These are phyloP conservation scores for Spheniscus humboldti DNA, from an alignment of 2,797 vertebrate genomes.

Conservation along the genomic window DNA sequence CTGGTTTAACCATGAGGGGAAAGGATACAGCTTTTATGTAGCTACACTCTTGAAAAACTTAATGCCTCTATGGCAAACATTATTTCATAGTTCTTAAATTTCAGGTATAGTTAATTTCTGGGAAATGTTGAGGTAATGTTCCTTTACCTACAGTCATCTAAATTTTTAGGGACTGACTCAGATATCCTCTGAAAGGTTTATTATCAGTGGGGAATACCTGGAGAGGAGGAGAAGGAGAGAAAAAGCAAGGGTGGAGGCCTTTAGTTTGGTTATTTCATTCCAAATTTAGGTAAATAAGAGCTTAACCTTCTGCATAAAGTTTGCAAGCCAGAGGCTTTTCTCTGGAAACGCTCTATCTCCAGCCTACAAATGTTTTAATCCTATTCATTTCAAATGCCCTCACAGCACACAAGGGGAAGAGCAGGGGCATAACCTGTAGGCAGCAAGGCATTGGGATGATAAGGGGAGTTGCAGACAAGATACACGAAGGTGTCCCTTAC, in stretches of 20 bases:
- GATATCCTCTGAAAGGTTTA: neutral
- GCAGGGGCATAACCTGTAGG: neutral
- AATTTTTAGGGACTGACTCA: neutral
- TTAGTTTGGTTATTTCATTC: neutral
- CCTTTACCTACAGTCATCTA: neutral
- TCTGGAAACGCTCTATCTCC: neutral
- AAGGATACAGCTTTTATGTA: neutral
- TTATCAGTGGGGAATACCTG: neutral
- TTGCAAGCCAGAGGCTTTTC: neutral
- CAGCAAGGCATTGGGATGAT: neutral
- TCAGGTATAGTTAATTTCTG: neutral
- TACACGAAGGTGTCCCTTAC: neutral
- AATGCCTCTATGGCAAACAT: neutral
- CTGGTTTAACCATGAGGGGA: neutral
- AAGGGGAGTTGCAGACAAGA: neutral
- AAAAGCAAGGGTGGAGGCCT: neutral
- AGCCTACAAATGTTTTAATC: neutral
- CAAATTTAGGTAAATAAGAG: neutral
- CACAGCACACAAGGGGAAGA: neutral
- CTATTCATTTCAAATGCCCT: neutral
- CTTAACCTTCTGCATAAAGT: neutral
- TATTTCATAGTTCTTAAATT: conserved; percentile 7
- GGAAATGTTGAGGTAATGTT: neutral
- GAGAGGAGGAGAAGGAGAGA: neutral
- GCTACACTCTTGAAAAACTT: neutral